Conservation (phyloP, 2,113 vertebrate genomes). For the Chaetura pelagica region DNA sequence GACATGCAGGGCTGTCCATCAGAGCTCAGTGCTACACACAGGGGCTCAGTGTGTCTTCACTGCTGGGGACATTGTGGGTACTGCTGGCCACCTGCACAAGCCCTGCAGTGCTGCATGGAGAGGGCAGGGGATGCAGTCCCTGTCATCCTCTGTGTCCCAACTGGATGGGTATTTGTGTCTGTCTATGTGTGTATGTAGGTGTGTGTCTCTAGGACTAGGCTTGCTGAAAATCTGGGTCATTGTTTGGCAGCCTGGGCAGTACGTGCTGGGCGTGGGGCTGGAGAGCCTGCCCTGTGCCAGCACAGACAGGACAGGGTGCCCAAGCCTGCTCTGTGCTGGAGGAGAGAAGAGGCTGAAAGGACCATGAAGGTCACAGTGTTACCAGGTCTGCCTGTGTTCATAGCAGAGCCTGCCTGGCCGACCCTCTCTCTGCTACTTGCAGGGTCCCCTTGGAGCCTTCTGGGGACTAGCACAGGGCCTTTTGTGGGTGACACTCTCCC, state of each 20-base stretch:
- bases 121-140: not conserved
- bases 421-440: accelerated
- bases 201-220: not conserved
- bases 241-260: not conserved
- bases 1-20: accelerated
- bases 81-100: no score
- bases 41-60: accelerated
- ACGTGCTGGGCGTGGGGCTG: not conserved
- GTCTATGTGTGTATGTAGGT: no score
- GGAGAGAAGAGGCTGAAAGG: not conserved
- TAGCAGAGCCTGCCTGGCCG: not conserved
- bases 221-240: not conserved
- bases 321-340: accelerated
- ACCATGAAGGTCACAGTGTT: accelerated
- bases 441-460: not conserved
- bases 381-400: not conserved
- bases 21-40: accelerated
- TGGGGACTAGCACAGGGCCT: not conserved
- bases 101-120: not conserved
- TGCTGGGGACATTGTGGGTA: not conserved
- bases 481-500: not conserved
- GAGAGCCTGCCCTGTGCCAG: not conserved
- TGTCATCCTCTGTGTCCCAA: not conserved
- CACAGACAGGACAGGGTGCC: not conserved
- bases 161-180: not conserved